Evolutionary conservation across 2,888 invertebrate genomes (phyloP), one percentile per base, ranked within the genome.

Genomic region (Andrena haemorrhoa): DNA sequence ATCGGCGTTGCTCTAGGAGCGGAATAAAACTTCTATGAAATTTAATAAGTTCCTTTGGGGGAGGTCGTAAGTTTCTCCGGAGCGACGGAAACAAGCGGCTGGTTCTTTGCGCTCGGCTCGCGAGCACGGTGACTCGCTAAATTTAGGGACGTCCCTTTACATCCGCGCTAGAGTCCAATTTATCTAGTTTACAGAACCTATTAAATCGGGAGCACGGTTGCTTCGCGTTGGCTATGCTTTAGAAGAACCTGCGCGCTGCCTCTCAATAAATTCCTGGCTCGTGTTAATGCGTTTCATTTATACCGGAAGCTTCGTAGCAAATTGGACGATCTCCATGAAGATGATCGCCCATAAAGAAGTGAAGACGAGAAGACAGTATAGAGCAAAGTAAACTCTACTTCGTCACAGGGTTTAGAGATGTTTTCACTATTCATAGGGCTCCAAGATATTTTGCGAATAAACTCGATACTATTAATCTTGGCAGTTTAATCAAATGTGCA

Each of bases 21-120:
- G 83, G 90, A 92, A 93, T 93, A 92, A 92, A 93, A 93, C 92
- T 93, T 92, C 87, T 91, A 92, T 92, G 92, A 92, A 92, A 93
- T 93, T 93, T 93, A 93, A 93, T 93, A 93, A 93, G 92, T 93
- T 93, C 90, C 90, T 86, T 83, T 79, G 86, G 87, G 82, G 86
- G 85, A 81, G 90, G 86, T 90, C 91, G 86, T 91, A 92, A 92
- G 91, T 92, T 92, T 81, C 72, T 49, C 41, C 41, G 71, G 56
- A 41, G 65, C 60, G 80, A 68, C 72, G 88, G 88, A 87, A 91
- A 91, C 89, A 91, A 89, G 89, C 85, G 81, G 61, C 58, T 33
- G 20, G 29, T 82, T 69, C 71, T 75, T 74, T 71, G 63, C 77
- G 75, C 56, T 56, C 56, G 56, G 56, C 56, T 23, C 58, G 75